Base-by-base conservation (phyloP, 2,888 invertebrate species). In the Sinopyrophorus schimmeli region DNA sequence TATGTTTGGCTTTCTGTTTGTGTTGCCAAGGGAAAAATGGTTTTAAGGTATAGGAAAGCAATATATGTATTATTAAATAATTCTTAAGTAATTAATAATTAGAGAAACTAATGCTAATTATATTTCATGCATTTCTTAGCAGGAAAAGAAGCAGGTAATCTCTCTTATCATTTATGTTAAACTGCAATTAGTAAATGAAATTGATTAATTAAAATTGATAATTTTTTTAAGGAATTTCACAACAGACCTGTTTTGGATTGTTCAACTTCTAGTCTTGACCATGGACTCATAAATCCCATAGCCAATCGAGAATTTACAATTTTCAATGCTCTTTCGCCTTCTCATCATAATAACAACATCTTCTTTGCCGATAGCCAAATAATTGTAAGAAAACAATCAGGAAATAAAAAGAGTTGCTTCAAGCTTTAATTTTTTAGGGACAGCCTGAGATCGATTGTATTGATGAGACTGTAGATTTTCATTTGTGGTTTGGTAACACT, bases 21-120 rank as follows among this genome's bases (percentile, higher is more conserved):
- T 76, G 76, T 61, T 76, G 76, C 59, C 71, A 73, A 49, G 66
- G 70, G 49, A 66, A 69, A 55, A 73, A 73, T 63, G 74, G 74
- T 55, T 76, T 76, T 65, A 71, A 75, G 74, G 76, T 76, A 65
- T 61, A n/a, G n/a, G n/a, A n/a, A n/a, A n/a, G n/a, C n/a, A n/a
- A n/a, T n/a, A n/a, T n/a, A n/a, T n/a, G n/a, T n/a, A n/a, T n/a
- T n/a, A n/a, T n/a, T n/a, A n/a, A n/a, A n/a, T n/a, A n/a, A n/a
- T n/a, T n/a, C n/a, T n/a, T n/a, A n/a, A n/a, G n/a, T n/a, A n/a
- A n/a, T n/a, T n/a, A n/a, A n/a, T n/a, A n/a, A n/a, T n/a, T n/a
- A n/a, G n/a, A n/a, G n/a, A n/a, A n/a, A n/a, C n/a, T n/a, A n/a
- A n/a, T n/a, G n/a, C n/a, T n/a, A 23, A 11, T 24, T 9, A n/a